A percentile compares a stretch with the other conserved stretches of the same genome.
Evolutionary conservation across 2,113 vertebrate species (phyloP).

Genomic region (Microcebus griseorufus): DNA sequence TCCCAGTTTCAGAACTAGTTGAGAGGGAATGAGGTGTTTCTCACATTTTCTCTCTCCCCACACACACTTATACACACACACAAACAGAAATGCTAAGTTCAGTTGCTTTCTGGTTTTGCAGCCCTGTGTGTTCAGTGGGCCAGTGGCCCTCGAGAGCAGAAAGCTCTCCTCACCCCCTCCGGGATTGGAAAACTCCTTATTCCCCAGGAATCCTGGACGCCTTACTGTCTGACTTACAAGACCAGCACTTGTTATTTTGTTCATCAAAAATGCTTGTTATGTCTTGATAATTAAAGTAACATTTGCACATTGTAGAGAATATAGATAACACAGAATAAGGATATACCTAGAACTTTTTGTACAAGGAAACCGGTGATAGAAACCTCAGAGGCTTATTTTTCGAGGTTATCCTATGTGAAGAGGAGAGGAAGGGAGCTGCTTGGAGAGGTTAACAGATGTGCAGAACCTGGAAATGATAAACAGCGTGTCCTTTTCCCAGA

Average conservation of each 20-base stretch:
- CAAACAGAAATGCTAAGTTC: neutral
- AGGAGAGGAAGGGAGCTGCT: neutral
- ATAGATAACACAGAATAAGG: neutral
- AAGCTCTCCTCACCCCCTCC: neutral
- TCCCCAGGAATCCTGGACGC: neutral
- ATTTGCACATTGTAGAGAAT: neutral
- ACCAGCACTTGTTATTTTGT: neutral
- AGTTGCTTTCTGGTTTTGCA: neutral
- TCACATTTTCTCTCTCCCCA: neutral
- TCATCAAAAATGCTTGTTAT: neutral
- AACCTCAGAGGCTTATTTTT: neutral
- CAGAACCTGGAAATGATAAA: neutral
- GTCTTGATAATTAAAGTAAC: neutral
- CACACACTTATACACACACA: neutral
- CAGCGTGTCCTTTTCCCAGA: neutral
- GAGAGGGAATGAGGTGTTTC: neutral
- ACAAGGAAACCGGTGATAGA: neutral
- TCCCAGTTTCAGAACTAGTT: conserved; percentile 7
- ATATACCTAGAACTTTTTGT: neutral
- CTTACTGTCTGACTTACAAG: neutral
- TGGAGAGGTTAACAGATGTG: neutral
- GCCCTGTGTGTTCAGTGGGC: neutral
- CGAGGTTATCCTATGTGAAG: neutral
- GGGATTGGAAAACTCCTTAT: neutral
- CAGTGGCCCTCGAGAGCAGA: neutral